A percentile compares a stretch with the other conserved stretches of the same genome.
These are phyloP conservation scores for Syncerus caffer DNA, from an alignment of 2,797 vertebrate genomes.

Conservation along the genomic window DNA sequence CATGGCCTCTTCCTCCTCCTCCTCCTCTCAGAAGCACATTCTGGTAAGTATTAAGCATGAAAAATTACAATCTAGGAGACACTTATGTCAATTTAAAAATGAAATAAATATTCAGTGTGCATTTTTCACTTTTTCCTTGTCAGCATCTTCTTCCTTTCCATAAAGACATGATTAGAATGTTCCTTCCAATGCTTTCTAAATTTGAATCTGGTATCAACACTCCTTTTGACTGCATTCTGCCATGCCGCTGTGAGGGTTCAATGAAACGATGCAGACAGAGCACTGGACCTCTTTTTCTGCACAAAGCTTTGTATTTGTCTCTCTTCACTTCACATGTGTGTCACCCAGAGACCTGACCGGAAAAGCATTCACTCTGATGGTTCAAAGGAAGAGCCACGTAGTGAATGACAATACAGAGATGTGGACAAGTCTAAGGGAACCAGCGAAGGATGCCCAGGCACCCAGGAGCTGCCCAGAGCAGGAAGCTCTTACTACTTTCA, in stretches of 20 bases:
- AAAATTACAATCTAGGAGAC: not conserved
- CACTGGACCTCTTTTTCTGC: not conserved
- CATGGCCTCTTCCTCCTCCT: not conserved
- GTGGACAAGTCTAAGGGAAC: too few relatives aligned
- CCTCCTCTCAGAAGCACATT: not conserved
- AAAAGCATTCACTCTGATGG: not conserved
- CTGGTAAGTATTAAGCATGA: not conserved
- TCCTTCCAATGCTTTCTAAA: constrained; percentile 47
- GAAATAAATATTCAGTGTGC: not conserved
- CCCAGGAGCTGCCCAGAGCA: not conserved
- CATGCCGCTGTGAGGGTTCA: not conserved
- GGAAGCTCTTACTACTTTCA: not conserved
- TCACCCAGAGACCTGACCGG: not conserved
- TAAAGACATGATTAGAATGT: not conserved
- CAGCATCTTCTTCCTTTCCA: not conserved
- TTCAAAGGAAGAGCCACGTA: not conserved
- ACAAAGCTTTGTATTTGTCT: not conserved
- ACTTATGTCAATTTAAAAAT: not conserved
- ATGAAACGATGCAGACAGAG: not conserved
- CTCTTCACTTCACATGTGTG: not conserved
- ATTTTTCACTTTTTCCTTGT: not conserved
- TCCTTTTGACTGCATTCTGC: not conserved
- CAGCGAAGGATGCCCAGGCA: not conserved
- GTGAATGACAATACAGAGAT: not conserved
- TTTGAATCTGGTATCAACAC: not conserved